Evolutionary conservation across 2,888 invertebrate species (phyloP), one percentile per base, ranked within the genome.

Genomic region (Plagodis pulveraria): DNA sequence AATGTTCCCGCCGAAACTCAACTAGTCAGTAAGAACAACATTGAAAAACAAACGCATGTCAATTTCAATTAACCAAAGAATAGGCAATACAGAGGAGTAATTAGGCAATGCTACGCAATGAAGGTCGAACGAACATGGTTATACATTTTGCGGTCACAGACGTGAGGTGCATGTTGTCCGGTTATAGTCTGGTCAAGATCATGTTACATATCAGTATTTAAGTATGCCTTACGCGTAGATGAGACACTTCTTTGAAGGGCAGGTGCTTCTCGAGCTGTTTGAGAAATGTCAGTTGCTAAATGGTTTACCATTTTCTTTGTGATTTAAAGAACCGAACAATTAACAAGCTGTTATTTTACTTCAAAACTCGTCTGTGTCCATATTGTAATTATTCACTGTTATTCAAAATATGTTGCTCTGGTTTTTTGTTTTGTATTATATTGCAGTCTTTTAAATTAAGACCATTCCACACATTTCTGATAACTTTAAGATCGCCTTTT

Each of bases 161-260:
- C 67, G 67, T 63, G 67, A 57, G 41, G 5, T 6, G 67, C 58
- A 61, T 67, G 36, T 40, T 22, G 46, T 35, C 46, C 47, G 33
- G 44, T 51, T 60, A 54, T 54, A 55, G 62, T 38, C 35, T 42
- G 55, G 50, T 55, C 66, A 67, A 65, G 67, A 61, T 32, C 62
- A 53, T 49, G 48, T 55, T 55, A 45, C 54, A 54, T 54, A n/a
- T 38, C 6, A 35, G 52, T 42, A 50, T 43, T 48, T 40, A 5
- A 7, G 40, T 40, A 60, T 60, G 50, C 60, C 9, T 44, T 36
- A 50, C 60, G 51, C 55, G 59, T 59, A 51, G n/a, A 50, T 45
- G 51, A n/a, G 44, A 51, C 59, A 51, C 43, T 48, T 44, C 9
- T 6, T 55, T 44, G 60, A 51, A 56, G 56, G 60, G 43, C 36